Base-by-base conservation (phyloP, 37 sponge, comb jelly and placozoan genomes). In the Agelas oroides region DNA sequence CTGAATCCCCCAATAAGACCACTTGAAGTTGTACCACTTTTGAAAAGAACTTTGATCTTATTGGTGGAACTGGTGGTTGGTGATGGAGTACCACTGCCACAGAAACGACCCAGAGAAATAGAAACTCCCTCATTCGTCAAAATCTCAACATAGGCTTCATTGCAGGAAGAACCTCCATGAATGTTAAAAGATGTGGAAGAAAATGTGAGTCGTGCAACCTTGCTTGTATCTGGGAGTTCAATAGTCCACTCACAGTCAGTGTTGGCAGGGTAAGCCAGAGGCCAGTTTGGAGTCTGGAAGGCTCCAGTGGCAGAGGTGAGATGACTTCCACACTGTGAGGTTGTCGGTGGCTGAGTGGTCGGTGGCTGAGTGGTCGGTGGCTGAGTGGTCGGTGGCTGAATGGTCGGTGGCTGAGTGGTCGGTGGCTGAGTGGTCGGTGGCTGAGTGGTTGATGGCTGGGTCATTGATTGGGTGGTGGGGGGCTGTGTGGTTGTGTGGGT, bases 161-260 rank as follows among this genome's bases (percentile, higher is more conserved):
- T 41, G 53, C 84, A 84, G 17, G 84, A 75, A 23, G 65, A 20
- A 8, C 24, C 60, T 33, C 75, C 84, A 33, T 41, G 53, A 15
- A 84, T 75, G 11, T 66, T 75, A 65, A 74, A 84, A 1, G 57
- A 16, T 35, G 17, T 46, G 0, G 20, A 19, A 46, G 73, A 37
- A 28, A 84, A 73, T 46, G 84, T 63, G 28, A 84, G n/a, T 30
- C 74, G 75, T 21, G 74, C 38, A 27, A 73, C 37, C 16, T 84
- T 57, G 30, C 64, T 38, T 0, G 60, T 3, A n/a, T 23, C 41
- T 21, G 90, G 80, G 1, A 80, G 38, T 3, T 53, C 39, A 66
- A 90, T 85, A 0, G 36, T 85, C 91, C 91, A 90, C 19, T 75
- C 80, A 66, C 86, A 90, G 39, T 84, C 65, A 6, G 67, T 25